Evolutionary conservation across 2,888 invertebrate genomes (phyloP).

Genomic region (Fragum fragum): DNA sequence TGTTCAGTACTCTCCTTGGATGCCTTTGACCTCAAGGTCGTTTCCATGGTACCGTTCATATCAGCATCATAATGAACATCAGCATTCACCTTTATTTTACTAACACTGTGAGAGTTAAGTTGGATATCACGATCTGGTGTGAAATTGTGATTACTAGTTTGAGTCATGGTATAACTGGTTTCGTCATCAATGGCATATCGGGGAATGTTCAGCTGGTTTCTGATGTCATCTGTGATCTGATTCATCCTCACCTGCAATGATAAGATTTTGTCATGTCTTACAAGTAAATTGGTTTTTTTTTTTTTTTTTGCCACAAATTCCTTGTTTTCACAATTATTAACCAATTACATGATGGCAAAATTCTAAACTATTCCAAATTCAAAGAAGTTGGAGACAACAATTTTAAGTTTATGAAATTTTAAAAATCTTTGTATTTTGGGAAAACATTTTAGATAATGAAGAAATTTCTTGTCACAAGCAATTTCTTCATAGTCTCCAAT

Average conservation of each 20-base stretch:
- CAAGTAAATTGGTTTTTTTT: too few species aligned
- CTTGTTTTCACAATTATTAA: too few species aligned
- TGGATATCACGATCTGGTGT: slow-evolving; percentile 19
- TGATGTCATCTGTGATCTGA: slow-evolving; percentile 78
- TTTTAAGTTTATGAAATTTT: too few species aligned
- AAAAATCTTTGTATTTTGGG: too few species aligned
- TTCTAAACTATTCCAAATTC: too few species aligned
- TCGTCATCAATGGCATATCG: slow-evolving; percentile 64
- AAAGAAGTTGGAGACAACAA: too few species aligned
- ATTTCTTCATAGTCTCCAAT: slow-evolving; percentile 3
- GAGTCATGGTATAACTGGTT: slow-evolving; percentile 56
- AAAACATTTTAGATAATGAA: too few species aligned
- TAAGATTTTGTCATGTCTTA: too few species aligned
- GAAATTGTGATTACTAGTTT: slow-evolving; percentile 2
- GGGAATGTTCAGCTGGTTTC: slow-evolving; percentile 79
- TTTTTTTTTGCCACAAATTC: too few species aligned
- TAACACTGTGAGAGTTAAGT: not conserved
- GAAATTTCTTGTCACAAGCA: slow-evolving; percentile 1
- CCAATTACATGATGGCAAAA: too few species aligned
- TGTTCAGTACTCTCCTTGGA: slow-evolving; percentile 61
- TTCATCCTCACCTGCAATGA: slow-evolving; percentile 79
- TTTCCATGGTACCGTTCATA: slow-evolving; percentile 58
- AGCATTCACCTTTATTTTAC: slow-evolving; percentile 20
- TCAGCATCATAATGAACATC: slow-evolving; percentile 28
- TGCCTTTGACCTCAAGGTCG: slow-evolving; percentile 48